Base-by-base conservation (phyloP, 1,140 invertebrate species). In the Thereuonema tuberculata region DNA sequence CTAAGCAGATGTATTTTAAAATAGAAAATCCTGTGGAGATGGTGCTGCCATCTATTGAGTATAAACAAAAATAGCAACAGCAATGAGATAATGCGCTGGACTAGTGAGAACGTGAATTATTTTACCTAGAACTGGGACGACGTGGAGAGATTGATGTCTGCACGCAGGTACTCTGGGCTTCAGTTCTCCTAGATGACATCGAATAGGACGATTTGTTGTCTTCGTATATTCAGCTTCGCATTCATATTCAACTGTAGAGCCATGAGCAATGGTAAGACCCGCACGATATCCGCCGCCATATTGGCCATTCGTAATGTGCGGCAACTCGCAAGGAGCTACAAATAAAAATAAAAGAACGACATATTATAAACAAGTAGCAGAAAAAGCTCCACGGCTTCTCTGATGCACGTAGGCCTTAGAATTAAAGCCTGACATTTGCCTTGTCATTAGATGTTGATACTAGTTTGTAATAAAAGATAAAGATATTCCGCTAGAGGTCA, bases 241-340 rank as follows among this genome's bases (percentile, higher is more conserved):
- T n/a, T 68, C 63, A 58, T 71, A 76, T 48, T 74, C 70, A n/a
- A 75, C 66, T 9, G 65, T 66, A 3, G 85, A 84, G 0, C 85
- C 86, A 67, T 89, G 85, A 1, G 82, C 84, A 25, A 89, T 86
- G 0, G 84, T 86, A 0, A 87, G 74, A 1, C 86, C 86, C 5
- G 82, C 77, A 47, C 86, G 72, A 73, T 88, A 89, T 0, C 86
- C 85, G 2, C 81, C 79, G 62, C 82, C 76, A 67, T 90, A 90
- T 24, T 83, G 80, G 0, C 86, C 84, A 48, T 86, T 78, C 9
- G 78, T 72, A 23, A 90, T 81, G 1, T 78, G 71, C 1, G 86
- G 86, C 9, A 90, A 74, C 29, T 83, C 78, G 68, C 87, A 90
- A 0, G 86, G 84, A 15, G 84, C 83, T 81, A 69, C 9, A 72